Evolutionary conservation across 2,888 invertebrate species (phyloP), one percentile per base, ranked within the genome.

Genomic region (Tiliacea citrago): DNA sequence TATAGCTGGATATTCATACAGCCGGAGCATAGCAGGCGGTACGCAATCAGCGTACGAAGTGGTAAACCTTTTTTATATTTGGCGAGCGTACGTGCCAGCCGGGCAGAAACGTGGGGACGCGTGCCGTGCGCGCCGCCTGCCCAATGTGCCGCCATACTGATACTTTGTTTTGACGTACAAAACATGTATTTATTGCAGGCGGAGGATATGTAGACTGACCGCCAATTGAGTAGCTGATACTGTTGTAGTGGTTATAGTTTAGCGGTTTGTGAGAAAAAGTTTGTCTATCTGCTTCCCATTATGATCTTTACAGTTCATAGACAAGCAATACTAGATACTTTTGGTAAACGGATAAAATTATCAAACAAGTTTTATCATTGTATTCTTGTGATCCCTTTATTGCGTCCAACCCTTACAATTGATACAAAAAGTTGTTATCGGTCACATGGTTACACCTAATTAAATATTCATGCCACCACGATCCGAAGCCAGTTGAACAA

Each of bases 31-130:
- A 63, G 80, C 70, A 58, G 76, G 72, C 79, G 74, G 79, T 72
- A 75, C 78, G 81, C 86, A 86, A 86, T 82, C 85, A 85, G 82
- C 75, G 82, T 77, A 79, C 71, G 79, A 79, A 86, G 85, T 83
- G 83, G 85, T 75, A 75, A 80, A 84, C 82, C 84, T 85, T 85
- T 86, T 85, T 87, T 87, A 77, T 87, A 84, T 86, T 81, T 79
- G 81, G 84, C 68, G 57, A 80, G 70, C 72, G 87, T 80, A 87
- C 87, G 87, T 87, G 87, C 82, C 77, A 77, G 73, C 62, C 68
- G 63, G 49, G 57, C 53, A 21, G 55, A 55, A 47, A 39, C 72
- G 75, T 24, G 2, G 58, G 21, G 62, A 55, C 60, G 79, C 79
- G 82, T 79, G 83, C 65, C 70, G 49, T 65, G 61, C 63, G 73